phyloP scores from a whole-genome alignment of 2,888 invertebrate species.

The Sinhomidia bicolor region DNA sequence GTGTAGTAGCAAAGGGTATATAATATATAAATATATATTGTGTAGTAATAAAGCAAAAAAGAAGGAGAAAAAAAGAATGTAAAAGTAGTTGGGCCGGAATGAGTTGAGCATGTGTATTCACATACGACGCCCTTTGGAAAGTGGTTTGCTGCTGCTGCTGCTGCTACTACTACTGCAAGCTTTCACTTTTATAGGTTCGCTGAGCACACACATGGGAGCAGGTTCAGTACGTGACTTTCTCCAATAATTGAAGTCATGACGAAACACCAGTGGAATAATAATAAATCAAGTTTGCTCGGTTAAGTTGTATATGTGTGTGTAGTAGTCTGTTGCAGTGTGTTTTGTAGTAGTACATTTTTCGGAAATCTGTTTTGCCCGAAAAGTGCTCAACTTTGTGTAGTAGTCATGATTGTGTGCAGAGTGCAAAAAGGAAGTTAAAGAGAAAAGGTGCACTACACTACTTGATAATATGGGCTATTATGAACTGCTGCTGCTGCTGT shows the following conservation, averaged over 20 bases:
- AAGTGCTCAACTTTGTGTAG: slow-evolving; percentile 17
- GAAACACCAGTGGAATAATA: slow-evolving; percentile 74
- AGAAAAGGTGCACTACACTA: neutral
- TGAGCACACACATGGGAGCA: slow-evolving; percentile 68
- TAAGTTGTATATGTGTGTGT: too few relatives aligned
- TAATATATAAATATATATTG: neutral
- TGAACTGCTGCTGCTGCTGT: neutral
- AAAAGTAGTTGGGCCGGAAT: slow-evolving; percentile 19
- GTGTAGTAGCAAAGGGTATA: neutral
- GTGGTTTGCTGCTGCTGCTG: too few relatives aligned
- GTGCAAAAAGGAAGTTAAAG: neutral
- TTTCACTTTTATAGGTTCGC: slow-evolving; percentile 67
- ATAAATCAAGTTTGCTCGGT: slow-evolving; percentile 67
- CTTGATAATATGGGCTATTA: neutral
- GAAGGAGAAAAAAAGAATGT: too few relatives aligned
- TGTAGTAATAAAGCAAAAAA: neutral
- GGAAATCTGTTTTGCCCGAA: slow-evolving; percentile 23
- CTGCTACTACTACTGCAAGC: slow-evolving; percentile 61
- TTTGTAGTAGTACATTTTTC: slow-evolving; percentile 20
- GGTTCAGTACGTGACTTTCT: slow-evolving; percentile 75
- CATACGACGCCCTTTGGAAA: neutral
- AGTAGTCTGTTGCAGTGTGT: too few relatives aligned
- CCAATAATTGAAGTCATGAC: slow-evolving; percentile 76
- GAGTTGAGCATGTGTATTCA: slow-evolving; percentile 17
- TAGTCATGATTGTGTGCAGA: slow-evolving; percentile 24